These are phyloP conservation scores for Nothocercus nigrocapillus DNA, from an alignment of 2,113 vertebrate genomes.

Conservation along the genomic window DNA sequence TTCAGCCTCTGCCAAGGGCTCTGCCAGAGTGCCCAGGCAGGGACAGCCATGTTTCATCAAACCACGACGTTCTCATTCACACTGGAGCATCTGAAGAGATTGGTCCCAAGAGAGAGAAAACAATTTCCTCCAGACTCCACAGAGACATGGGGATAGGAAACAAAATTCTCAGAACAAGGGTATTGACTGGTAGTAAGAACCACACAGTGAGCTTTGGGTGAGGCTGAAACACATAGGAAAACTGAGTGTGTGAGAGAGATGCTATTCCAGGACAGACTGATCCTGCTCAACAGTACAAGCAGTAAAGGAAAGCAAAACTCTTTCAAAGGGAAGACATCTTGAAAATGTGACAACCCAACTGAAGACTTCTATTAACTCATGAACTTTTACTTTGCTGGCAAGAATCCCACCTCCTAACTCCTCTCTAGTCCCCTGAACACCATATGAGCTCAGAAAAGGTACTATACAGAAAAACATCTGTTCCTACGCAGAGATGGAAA, in stretches of 20 bases:
- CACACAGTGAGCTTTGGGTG: neutral
- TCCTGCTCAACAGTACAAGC: neutral
- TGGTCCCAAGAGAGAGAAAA: neutral
- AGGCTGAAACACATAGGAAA: neutral
- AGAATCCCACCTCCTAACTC: neutral
- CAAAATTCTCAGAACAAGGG: neutral
- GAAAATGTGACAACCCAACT: neutral
- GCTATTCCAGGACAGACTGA: neutral
- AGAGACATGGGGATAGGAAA: neutral
- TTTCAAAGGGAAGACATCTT: neutral
- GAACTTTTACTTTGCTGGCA: neutral
- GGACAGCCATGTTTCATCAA: neutral
- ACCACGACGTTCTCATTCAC: accelerated
- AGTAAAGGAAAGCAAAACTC: neutral
- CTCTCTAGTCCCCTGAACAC: neutral
- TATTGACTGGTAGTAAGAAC: neutral
- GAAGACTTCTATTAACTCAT: neutral
- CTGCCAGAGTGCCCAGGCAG: neutral
- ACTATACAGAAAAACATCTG: neutral
- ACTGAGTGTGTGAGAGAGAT: neutral
- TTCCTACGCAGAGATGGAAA: neutral
- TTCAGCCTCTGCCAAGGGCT: neutral
- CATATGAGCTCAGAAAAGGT: neutral
- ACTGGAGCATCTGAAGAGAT: neutral
- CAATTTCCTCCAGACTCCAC: neutral